A percentile compares a stretch with the other conserved stretches of the same genome.
Evolutionary conservation across 2,113 vertebrate species (phyloP).

Genomic region (Trichomycterus rosablanca): DNA sequence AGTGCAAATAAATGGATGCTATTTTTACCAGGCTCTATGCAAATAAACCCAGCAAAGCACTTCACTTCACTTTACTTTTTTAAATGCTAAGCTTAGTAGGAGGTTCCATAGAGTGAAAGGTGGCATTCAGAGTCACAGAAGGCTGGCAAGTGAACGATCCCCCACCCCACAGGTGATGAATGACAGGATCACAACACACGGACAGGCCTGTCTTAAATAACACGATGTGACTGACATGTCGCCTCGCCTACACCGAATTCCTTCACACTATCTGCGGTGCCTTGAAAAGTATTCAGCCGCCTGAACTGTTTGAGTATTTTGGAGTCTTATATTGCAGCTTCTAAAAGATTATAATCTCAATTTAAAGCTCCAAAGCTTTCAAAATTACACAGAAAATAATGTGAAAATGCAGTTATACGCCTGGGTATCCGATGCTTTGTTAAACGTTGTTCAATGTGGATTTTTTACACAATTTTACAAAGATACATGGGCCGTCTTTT

Average conservation of each 20-base stretch:
- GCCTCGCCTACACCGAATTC: background rate
- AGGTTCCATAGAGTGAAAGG: constrained; percentile 35
- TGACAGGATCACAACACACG: background rate
- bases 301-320: too few species aligned
- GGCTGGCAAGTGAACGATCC: background rate
- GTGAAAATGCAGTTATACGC: too few species aligned
- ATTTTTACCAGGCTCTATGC: constrained; percentile 58
- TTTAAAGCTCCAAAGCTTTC: too few species aligned
- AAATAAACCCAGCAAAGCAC: constrained; percentile 59
- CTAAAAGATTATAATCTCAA: too few species aligned
- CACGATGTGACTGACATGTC: background rate
- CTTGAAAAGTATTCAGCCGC: too few species aligned
- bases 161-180: background rate
- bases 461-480: too few species aligned
- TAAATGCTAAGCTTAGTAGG: constrained; percentile 43
- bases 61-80: constrained; percentile 61
- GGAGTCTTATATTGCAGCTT: too few species aligned
- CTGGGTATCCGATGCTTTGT: too few species aligned
- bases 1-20: constrained; percentile 52
- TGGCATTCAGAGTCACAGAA: constrained; percentile 39
- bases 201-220: too few species aligned
- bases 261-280: background rate
- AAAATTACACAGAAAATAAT: too few species aligned
- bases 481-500: too few species aligned
- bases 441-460: too few species aligned